Base-by-base conservation (phyloP, 2,888 invertebrate genomes). In the Diarsia dahlii region DNA sequence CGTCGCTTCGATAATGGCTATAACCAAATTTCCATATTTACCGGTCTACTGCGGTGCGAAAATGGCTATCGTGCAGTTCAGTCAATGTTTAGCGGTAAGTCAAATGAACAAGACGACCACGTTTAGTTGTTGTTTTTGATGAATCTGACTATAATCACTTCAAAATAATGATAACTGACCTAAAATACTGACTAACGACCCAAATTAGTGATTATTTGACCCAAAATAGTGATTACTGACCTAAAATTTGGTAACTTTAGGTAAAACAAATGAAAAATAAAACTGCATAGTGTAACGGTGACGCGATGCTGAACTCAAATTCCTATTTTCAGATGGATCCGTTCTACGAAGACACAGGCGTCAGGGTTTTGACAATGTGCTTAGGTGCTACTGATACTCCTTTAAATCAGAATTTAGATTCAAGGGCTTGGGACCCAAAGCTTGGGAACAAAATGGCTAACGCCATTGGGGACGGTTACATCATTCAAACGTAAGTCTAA, bases 21-120 rank as follows among this genome's bases (percentile, higher is more conserved):
- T 93, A 0, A 23, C 15, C 0, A 85, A 87, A 54, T 65, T 78
- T 1, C 80, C 88, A 1, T 73, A 75, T 9, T 18, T 90, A 20
- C 91, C 93, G 0, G 84, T 93, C n/a, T 93, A 93, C 74, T 84
- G 76, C 50, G 92, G 89, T 5, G 88, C 92, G 0, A 93, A 93
- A 79, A 78, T 87, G 54, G 81, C 81, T 34, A 77, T 81, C 13
- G 15, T 81, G n/a, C 81, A 81, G 48, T 81, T 81, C 28, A 78
- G 74, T 15, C 81, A 81, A 82, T 65, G 84, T 84, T 60, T 74
- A 76, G 63, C 80, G 80, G 78, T 83, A 67, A 81, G 73, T 83
- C 54, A 15, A 63, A 63, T 46, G 58, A 15, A 45, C 4, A 63
- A 13, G 10, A 3, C 6, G n/a, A 39, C 12, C 28, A 28, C 28